Evolutionary conservation across 2,113 vertebrate species (phyloP).

Genomic region (Isurus oxyrinchus): DNA sequence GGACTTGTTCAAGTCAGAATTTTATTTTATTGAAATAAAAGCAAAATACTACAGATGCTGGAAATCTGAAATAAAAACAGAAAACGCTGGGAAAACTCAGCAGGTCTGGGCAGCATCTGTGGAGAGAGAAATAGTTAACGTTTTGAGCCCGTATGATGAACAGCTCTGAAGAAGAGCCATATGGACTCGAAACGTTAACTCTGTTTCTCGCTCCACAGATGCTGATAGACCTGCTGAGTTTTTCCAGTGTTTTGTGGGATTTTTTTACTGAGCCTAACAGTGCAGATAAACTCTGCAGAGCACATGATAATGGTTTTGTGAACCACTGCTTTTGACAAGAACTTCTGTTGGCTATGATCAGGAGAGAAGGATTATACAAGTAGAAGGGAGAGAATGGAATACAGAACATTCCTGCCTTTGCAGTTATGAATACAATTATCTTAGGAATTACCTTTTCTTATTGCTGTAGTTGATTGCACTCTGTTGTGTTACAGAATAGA

Average conservation of each 20-base stretch:
- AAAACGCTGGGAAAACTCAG: no score
- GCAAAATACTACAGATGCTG: no score
- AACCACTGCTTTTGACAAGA: neutral
- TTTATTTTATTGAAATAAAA: neutral
- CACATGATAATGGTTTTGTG: neutral
- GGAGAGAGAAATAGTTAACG: no score
- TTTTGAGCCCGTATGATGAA: no score
- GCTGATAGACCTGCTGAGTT: no score
- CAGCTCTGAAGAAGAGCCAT: no score
- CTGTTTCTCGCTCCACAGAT: no score
- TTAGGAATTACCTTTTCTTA: neutral
- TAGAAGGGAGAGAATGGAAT: neutral
- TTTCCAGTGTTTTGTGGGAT: no score
- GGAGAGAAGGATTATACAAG: neutral
- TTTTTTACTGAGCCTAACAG: neutral
- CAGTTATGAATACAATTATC: neutral
- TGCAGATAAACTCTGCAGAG: neutral
- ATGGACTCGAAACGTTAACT: no score
- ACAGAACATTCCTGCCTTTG: neutral
- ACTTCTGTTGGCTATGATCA: neutral
- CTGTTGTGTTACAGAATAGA: no score
- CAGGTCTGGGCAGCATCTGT: no score
- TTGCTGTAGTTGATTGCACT: neutral
- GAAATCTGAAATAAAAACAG: no score
- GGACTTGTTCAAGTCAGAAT: neutral